Evolutionary conservation across 2,888 invertebrate species (phyloP).

Genomic region (Clusia tigrina): DNA sequence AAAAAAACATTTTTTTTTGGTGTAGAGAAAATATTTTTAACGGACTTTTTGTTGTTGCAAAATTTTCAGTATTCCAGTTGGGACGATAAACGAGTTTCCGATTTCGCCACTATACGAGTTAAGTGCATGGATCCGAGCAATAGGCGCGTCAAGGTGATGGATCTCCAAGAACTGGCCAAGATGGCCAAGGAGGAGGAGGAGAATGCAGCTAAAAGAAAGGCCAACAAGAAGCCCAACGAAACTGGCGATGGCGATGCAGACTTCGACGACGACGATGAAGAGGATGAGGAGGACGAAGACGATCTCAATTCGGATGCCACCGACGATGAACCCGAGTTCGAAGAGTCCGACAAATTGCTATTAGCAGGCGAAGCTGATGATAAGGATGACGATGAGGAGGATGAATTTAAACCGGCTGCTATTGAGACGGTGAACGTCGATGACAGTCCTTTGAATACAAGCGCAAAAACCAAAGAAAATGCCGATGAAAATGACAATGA

Average conservation of each 20-base stretch:
- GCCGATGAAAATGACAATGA: neutral
- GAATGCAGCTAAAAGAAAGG: slow-evolving; percentile 30
- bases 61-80: slow-evolving; percentile 62
- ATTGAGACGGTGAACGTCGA: too few relatives aligned
- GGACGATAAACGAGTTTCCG: slow-evolving; percentile 61
- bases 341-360: neutral
- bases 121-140: slow-evolving; percentile 56
- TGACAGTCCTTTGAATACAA: too few relatives aligned
- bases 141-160: slow-evolving; percentile 55
- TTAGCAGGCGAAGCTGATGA: neutral
- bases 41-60: slow-evolving; percentile 14
- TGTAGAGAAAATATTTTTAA: slow-evolving; percentile 4
- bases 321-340: neutral
- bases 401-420: too few relatives aligned
- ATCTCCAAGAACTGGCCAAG: slow-evolving; percentile 45
- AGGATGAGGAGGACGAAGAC: slow-evolving; percentile 38
- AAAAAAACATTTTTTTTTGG: too few relatives aligned
- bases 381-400: too few relatives aligned
- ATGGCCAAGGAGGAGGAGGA: slow-evolving; percentile 43
- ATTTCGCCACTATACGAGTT: slow-evolving; percentile 59
- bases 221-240: slow-evolving; percentile 24
- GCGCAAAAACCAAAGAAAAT: too few relatives aligned
- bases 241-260: slow-evolving; percentile 25
- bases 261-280: slow-evolving; percentile 14
- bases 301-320: slow-evolving; percentile 16